A percentile compares a stretch with the other conserved stretches of the same genome.
Evolutionary conservation across 1,140 invertebrate species (phyloP).

Genomic region (Varroa destructor): DNA sequence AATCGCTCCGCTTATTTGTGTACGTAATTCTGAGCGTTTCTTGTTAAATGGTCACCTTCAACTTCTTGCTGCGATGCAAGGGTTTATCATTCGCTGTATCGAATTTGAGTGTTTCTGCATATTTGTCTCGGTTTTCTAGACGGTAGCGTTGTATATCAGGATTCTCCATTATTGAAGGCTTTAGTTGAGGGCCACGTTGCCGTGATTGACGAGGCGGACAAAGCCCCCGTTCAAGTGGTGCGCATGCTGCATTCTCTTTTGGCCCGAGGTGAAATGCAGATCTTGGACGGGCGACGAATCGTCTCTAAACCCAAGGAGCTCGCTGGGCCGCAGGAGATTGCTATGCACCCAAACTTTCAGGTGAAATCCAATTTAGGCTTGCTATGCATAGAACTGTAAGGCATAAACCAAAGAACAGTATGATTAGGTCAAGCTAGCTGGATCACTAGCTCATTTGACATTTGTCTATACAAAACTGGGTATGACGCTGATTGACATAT

Average conservation of each 20-base stretch:
- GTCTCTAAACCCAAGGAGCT: slow-evolving; percentile 44
- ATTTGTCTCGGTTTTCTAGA: slow-evolving; percentile 48
- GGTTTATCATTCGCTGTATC: neutral
- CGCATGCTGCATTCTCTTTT: slow-evolving; percentile 86
- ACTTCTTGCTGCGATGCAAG: neutral
- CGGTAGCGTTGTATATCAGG: slow-evolving; percentile 77
- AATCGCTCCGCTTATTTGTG: too few species aligned
- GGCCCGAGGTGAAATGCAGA: slow-evolving; percentile 84
- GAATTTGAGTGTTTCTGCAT: slow-evolving; percentile 28
- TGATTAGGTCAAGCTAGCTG: neutral
- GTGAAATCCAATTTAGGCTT: slow-evolving; percentile 29
- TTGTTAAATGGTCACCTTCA: neutral
- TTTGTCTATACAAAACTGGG: too few species aligned
- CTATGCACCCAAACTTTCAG: slow-evolving; percentile 41
- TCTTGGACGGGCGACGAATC: slow-evolving; percentile 82
- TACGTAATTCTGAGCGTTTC: too few species aligned
- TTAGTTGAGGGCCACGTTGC: slow-evolving; percentile 75
- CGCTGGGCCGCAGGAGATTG: slow-evolving; percentile 34
- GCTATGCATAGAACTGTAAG: neutral
- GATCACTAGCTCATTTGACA: neutral
- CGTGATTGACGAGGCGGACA: slow-evolving; percentile 91
- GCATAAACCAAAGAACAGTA: neutral
- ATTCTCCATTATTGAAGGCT: slow-evolving; percentile 81
- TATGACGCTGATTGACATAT: too few species aligned
- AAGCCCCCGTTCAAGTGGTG: slow-evolving; percentile 88